A percentile compares a stretch with the other conserved stretches of the same genome.
phyloP scores from a whole-genome alignment of 2,888 invertebrate species.

The Ganaspis brasiliensis region DNA sequence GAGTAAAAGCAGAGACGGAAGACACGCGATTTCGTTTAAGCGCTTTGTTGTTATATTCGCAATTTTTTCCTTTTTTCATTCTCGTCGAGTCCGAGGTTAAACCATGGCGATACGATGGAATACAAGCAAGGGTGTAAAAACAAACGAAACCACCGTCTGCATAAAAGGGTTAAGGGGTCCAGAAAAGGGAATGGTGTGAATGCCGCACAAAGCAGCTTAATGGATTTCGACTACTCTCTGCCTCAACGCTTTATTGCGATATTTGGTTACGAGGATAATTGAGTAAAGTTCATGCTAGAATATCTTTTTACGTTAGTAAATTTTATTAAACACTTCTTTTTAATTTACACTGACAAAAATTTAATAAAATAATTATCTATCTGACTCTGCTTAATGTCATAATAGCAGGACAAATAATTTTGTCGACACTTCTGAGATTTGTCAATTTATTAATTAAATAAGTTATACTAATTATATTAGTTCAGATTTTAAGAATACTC shows the following conservation, averaged over 20 bases:
- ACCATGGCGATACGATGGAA: conserved; percentile 13
- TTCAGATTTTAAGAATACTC: too few species aligned
- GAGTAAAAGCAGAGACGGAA: neutral
- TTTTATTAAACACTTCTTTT: neutral
- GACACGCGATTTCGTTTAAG: conserved; percentile 2
- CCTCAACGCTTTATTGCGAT: conserved; percentile 56
- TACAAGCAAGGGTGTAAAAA: conserved; percentile 26
- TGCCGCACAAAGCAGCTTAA: conserved; percentile 63
- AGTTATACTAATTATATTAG: too few species aligned
- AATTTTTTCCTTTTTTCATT: conserved; percentile 2
- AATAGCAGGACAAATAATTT: too few species aligned
- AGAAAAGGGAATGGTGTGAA: conserved; percentile 2
- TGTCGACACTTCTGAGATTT: too few species aligned
- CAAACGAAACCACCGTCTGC: conserved; percentile 11
- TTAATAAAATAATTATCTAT: too few species aligned
- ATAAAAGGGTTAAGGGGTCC: neutral
- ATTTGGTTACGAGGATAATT: conserved; percentile 28
- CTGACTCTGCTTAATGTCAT: too few species aligned
- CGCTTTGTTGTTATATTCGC: neutral
- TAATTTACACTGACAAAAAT: too few species aligned
- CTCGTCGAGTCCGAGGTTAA: conserved; percentile 18
- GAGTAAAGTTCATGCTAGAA: conserved; percentile 18
- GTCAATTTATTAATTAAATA: too few species aligned
- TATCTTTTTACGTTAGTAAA: neutral
- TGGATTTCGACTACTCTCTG: conserved; percentile 65